Conservation (phyloP, 2,888 invertebrate genomes). For the Myathropa florea region DNA sequence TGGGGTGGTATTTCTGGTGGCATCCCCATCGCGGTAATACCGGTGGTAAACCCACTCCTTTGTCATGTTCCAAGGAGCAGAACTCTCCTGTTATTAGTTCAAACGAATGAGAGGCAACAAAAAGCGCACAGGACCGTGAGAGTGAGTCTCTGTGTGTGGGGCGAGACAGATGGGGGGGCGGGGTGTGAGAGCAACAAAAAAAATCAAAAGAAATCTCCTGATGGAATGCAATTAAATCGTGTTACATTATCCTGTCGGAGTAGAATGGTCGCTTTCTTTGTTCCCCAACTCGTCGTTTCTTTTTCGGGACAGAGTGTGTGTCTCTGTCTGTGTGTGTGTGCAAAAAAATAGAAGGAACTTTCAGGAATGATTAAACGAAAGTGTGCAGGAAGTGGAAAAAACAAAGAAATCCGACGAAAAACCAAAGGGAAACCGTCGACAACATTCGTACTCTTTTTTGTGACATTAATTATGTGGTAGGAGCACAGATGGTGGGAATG, state of each 20-base stretch:
- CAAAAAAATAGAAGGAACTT: conserved; percentile 32
- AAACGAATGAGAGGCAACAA: conserved; percentile 14
- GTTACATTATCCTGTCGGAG: conserved; percentile 63
- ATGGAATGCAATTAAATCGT: conserved; percentile 70
- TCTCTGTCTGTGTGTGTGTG: background rate
- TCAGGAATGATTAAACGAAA: conserved; percentile 65
- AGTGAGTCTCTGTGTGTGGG: background rate
- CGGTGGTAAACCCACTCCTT: conserved; percentile 13
- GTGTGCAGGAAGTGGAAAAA: conserved; percentile 37
- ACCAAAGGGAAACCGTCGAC: conserved; percentile 29
- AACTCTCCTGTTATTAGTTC: conserved; percentile 42
- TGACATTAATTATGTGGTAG: conserved; percentile 47
- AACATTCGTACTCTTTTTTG: conserved; percentile 41
- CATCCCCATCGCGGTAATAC: conserved; percentile 11
- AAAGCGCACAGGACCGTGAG: background rate
- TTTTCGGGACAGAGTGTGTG: background rate
- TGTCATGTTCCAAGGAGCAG: conserved; percentile 31
- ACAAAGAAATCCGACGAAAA: conserved; percentile 21
- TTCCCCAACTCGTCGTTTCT: conserved; percentile 32
- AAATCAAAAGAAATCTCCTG: conserved; percentile 57
- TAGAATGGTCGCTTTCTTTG: conserved; percentile 38
- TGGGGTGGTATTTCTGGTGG: background rate
- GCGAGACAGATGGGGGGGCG: background rate
- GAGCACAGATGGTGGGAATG: conserved; percentile 24
- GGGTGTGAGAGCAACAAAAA: background rate